phyloP scores from a whole-genome alignment of 1,140 invertebrate species.

The Pomacea maculata region DNA sequence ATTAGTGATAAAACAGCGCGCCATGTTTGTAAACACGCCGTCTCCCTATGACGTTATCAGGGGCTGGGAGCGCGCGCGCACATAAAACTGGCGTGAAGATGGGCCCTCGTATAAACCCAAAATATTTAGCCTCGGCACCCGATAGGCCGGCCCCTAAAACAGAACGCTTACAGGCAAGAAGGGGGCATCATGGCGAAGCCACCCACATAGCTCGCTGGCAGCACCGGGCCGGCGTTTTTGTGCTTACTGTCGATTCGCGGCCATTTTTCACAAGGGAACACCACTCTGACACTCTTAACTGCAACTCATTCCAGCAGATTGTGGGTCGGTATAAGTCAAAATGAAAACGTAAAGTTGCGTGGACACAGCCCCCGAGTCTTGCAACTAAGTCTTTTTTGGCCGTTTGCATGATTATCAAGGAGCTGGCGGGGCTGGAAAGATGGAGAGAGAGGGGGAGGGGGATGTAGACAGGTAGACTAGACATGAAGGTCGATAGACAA shows the following conservation, averaged over 20 bases:
- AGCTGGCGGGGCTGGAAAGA: not conserved
- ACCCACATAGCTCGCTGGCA: slow-evolving; percentile 16
- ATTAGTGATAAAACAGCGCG: slow-evolving; percentile 10
- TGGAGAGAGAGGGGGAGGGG: not conserved
- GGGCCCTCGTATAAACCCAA: slow-evolving; percentile 4
- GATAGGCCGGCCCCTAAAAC: slow-evolving; percentile 7
- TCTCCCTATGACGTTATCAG: slow-evolving; percentile 11
- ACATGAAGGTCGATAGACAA: too few relatives aligned
- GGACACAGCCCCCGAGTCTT: too few relatives aligned
- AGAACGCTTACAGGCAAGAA: not conserved
- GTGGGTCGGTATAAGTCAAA: too few relatives aligned
- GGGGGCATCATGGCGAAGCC: slow-evolving; percentile 1
- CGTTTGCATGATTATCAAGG: too few relatives aligned
- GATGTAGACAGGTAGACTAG: not conserved
- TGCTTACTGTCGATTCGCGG: too few relatives aligned
- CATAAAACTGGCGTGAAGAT: slow-evolving; percentile 12
- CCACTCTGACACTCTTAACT: too few relatives aligned
- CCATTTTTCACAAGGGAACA: too few relatives aligned
- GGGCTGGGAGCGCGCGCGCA: not conserved
- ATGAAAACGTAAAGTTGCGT: too few relatives aligned
- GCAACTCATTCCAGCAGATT: too few relatives aligned
- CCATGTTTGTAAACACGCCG: slow-evolving; percentile 23
- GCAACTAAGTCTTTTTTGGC: too few relatives aligned
- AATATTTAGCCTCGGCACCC: slow-evolving; percentile 13
- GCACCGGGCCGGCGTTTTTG: not conserved